Evolutionary conservation across 2,888 invertebrate genomes (phyloP).

Genomic region (Rotaria macrura): DNA sequence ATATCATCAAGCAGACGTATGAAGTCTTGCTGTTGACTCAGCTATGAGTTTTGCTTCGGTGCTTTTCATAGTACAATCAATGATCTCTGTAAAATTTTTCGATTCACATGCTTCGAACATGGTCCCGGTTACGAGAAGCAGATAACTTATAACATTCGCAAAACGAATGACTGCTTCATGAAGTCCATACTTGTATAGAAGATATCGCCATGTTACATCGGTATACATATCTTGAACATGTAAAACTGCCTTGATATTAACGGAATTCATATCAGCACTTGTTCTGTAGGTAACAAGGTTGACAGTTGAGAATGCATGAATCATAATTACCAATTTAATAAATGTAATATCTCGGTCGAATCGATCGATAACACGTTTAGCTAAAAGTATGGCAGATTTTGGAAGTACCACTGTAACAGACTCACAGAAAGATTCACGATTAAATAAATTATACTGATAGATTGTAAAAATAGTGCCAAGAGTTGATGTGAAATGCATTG

Average conservation of each 20-base stretch:
- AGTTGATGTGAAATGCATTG: background rate
- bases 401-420: background rate
- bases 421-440: background rate
- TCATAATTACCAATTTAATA: background rate
- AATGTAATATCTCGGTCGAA: background rate
- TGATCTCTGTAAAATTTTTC: background rate
- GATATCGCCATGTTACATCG: background rate
- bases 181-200: background rate
- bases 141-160: background rate
- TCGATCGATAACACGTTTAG: background rate
- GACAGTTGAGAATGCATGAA: background rate
- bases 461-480: background rate
- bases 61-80: background rate
- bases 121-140: background rate
- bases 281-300: background rate
- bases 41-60: background rate
- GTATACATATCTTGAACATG: background rate
- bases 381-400: accelerated
- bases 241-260: background rate
- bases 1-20: no score
- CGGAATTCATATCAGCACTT: background rate
- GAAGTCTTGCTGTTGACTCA: background rate
- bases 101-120: background rate
- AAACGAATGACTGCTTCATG: background rate
- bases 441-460: background rate